Evolutionary conservation across 2,113 vertebrate species (phyloP).

Genomic region (Mellivora capensis): DNA sequence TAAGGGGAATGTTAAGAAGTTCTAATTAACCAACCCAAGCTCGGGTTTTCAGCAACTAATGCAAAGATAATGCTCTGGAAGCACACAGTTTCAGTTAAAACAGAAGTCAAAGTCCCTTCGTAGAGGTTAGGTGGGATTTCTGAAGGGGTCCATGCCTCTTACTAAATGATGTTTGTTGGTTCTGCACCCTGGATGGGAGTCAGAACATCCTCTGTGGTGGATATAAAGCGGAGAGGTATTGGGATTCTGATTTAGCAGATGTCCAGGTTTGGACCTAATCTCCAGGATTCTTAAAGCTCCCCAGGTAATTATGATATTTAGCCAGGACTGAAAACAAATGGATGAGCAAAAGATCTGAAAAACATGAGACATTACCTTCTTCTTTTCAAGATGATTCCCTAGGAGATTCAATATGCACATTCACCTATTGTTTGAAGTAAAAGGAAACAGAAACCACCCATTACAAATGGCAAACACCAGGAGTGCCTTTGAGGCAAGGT

Average conservation of each 20-base stretch:
- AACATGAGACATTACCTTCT: not conserved
- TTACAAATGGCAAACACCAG: not conserved
- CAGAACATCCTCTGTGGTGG: not conserved
- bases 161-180: not conserved
- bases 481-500: not conserved
- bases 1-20: constrained; percentile 23
- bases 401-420: not conserved
- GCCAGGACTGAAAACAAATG: not conserved
- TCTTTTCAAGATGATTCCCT: not conserved
- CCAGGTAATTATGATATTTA: not conserved
- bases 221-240: not conserved
- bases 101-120: not conserved
- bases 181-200: not conserved
- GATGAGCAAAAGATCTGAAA: not conserved
- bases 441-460: not conserved
- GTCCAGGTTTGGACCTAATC: not conserved
- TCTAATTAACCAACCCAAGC: constrained; percentile 3
- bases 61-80: not conserved
- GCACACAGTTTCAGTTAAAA: not conserved
- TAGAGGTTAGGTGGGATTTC: not conserved
- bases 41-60: not conserved
- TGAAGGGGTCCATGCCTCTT: not conserved
- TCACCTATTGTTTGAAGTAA: not conserved
- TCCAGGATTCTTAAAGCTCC: not conserved
- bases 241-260: not conserved